Conservation (phyloP, 2,797 vertebrate species). For the Sebastolobus altivelis region DNA sequence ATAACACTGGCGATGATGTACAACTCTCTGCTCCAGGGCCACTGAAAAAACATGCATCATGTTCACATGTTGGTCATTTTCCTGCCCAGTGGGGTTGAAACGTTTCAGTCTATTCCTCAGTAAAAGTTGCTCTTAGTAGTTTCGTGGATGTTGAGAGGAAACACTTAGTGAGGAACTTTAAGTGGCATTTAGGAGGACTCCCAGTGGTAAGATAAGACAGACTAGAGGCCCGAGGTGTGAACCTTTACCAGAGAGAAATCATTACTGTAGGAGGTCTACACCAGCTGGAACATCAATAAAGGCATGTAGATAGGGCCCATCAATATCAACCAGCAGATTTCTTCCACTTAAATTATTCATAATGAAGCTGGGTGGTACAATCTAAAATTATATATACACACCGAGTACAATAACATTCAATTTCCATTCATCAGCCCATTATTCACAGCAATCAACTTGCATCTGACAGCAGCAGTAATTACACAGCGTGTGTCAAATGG, state of each 20-base stretch:
- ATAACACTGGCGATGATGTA: neutral
- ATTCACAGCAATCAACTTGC: conserved; percentile 3
- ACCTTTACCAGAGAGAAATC: neutral
- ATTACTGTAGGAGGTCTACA: neutral
- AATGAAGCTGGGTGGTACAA: neutral
- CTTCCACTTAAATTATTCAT: conserved; percentile 13
- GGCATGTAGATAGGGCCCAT: neutral
- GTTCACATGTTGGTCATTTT: no score
- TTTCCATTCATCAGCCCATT: conserved; percentile 10
- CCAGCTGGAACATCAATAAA: neutral
- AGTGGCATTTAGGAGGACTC: conserved; percentile 12
- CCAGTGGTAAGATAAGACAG: neutral
- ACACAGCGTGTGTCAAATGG: conserved; percentile 6
- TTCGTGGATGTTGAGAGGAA: neutral
- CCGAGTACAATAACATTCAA: neutral
- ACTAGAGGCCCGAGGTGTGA: conserved; percentile 5
- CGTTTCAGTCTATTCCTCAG: neutral
- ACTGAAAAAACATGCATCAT: neutral
- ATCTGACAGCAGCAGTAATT: conserved; percentile 18
- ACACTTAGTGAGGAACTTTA: neutral
- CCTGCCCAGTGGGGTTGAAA: neutral
- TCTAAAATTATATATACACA: neutral
- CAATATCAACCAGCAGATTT: conserved; percentile 20
- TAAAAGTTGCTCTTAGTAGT: neutral
- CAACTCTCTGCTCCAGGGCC: neutral